phyloP scores from a whole-genome alignment of 2,113 vertebrate genomes.

The Barnardius zonarius region DNA sequence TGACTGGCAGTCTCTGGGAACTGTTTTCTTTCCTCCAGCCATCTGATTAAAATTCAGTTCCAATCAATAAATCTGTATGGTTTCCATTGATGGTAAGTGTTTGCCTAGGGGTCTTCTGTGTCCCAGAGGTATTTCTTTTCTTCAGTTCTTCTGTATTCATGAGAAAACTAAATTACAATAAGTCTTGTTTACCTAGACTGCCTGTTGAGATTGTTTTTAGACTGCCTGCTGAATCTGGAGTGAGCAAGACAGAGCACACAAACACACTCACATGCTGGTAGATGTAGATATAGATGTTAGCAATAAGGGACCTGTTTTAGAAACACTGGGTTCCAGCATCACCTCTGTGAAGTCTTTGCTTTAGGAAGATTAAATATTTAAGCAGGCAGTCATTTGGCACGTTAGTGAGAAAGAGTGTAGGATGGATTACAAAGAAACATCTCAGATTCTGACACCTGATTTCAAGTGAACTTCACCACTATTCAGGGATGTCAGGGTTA shows the following conservation, averaged over 20 bases:
- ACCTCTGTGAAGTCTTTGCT: background rate
- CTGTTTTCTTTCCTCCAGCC: constrained; percentile 22
- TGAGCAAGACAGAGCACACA: background rate
- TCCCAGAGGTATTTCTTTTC: background rate
- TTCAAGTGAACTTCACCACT: background rate
- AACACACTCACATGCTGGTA: background rate
- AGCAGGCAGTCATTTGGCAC: background rate
- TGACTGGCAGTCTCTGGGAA: constrained; percentile 14
- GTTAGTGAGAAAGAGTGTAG: background rate
- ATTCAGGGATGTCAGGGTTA: background rate
- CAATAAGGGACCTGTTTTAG: background rate
- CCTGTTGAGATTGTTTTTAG: background rate
- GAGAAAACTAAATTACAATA: background rate
- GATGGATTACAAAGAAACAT: background rate
- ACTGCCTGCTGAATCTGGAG: background rate
- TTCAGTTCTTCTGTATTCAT: background rate
- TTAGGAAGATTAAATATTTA: background rate
- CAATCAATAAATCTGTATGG: background rate
- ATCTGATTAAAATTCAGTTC: constrained; percentile 28
- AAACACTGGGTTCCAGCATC: background rate
- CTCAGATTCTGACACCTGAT: background rate
- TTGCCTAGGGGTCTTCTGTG: background rate
- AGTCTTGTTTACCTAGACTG: background rate
- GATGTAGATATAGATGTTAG: background rate
- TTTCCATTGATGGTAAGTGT: background rate